Evolutionary conservation across 2,113 vertebrate species (phyloP), one percentile per base, ranked within the genome.

Genomic region (Chaetorhynchus papuensis): DNA sequence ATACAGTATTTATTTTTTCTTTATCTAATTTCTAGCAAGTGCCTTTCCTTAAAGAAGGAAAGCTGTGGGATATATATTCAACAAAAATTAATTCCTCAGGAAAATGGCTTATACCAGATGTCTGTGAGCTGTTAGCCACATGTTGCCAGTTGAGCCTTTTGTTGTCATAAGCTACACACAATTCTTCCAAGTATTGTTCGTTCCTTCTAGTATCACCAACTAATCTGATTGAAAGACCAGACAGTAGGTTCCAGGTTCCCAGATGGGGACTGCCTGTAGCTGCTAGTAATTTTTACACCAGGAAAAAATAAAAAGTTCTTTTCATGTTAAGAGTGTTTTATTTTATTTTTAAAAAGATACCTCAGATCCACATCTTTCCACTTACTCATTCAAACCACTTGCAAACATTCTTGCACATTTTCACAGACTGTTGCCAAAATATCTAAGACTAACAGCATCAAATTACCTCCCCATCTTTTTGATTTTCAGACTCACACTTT

Each of bases 251-350:
- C n/a, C 49, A 89, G 63, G 87, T 88, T 89, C 92, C 89, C 88
- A 89, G 69, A 85, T 63, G 83, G 41, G 23, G 64, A 82, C 80
- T 94, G 65, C n/a, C 77, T 57, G 50, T 91, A 68, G 77, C 86
- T 93, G 95, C 91, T 94, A 92, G 89, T 86, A 92, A 90, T 93
- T 89, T 94, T 95, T 90, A 84, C 88, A 79, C 78, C 77, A 94
- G 93, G 83, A 93, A 92, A 96, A 94, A 94, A 83, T 57, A 87
- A 78, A 93, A 91, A 86, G 70, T 26, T 70, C 82, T 80, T 77
- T 89, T 94, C 64, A 33, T 35, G 18, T 83, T 91, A 87, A 91
- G 66, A 82, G 63, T 41, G 44, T 82, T 95, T 94, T 83, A 65
- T 90, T 89, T 95, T 89, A 52, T 83, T 92, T 96, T 90, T 69